Conservation (phyloP, 2,113 vertebrate species). For the Chelonoidis abingdonii region DNA sequence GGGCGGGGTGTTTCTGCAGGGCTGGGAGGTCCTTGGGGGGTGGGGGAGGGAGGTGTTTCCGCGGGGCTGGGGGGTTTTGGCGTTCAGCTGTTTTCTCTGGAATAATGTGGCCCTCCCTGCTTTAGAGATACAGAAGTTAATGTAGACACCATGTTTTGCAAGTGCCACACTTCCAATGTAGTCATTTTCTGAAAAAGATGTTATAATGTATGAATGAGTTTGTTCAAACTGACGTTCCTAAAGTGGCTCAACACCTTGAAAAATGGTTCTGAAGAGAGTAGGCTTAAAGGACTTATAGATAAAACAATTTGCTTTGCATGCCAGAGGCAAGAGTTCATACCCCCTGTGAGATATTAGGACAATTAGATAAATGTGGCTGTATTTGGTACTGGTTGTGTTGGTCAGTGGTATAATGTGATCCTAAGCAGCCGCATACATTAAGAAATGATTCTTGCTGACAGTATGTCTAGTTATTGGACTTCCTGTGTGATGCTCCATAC, state of each 20-base stretch:
- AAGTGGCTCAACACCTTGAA: neutral
- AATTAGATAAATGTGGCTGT: constrained; percentile 29
- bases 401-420: constrained; percentile 77
- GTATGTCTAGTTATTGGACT: constrained; percentile 80
- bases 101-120: too few species aligned
- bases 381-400: constrained; percentile 60
- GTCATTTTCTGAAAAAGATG: neutral
- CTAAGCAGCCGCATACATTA: constrained; percentile 76
- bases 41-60: too few species aligned
- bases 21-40: too few species aligned
- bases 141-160: neutral
- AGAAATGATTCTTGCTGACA: constrained; percentile 87
- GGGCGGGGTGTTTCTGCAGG: too few species aligned
- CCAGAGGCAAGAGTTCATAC: neutral
- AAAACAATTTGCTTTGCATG: neutral
- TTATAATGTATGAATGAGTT: neutral
- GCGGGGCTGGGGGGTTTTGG: too few species aligned
- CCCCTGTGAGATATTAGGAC: neutral
- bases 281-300: neutral
- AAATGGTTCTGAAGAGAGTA: neutral
- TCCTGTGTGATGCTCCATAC: constrained; percentile 84
- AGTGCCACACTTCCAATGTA: neutral
- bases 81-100: too few species aligned
- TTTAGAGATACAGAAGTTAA: neutral
- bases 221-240: neutral